Percentiles rank a stretch among this genome's conserved stretches.
phyloP scores from a whole-genome alignment of 1,140 invertebrate species.

The Apolygus lucorum region DNA sequence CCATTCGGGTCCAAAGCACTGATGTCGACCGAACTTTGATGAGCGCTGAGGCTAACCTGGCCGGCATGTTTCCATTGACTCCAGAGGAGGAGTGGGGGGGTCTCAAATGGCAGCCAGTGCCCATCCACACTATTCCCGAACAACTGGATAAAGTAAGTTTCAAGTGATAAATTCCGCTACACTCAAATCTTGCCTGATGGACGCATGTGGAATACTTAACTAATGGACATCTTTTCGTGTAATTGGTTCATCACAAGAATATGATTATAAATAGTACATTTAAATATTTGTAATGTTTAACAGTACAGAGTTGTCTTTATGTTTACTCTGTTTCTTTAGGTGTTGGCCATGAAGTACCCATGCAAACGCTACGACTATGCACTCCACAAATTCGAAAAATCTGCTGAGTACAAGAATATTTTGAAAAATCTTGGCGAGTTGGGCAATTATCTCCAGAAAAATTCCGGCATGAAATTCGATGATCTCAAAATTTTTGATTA shows the following conservation, averaged over 20 bases:
- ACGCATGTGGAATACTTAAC: neutral
- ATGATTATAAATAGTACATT: neutral
- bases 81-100: constrained; percentile 50
- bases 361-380: constrained; percentile 57
- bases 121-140: constrained; percentile 68
- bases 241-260: neutral
- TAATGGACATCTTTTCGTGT: neutral
- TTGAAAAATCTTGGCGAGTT: constrained; percentile 51
- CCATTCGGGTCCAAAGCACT: constrained; percentile 62
- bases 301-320: neutral
- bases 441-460: constrained; percentile 52
- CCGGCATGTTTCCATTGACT: constrained; percentile 60
- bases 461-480: constrained; percentile 49
- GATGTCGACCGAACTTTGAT: constrained; percentile 82
- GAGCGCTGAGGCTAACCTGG: constrained; percentile 75
- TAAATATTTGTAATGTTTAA: neutral
- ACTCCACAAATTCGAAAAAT: constrained; percentile 45
- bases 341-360: constrained; percentile 50
- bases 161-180: neutral
- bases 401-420: constrained; percentile 48
- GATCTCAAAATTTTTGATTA: constrained; percentile 47
- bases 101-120: constrained; percentile 80
- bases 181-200: neutral
- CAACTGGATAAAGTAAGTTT: constrained; percentile 50
- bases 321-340: constrained; percentile 29